Percentiles rank a stretch among this genome's conserved stretches.
phyloP scores from a whole-genome alignment of 2,113 vertebrate species.

The Ovis canadensis region DNA sequence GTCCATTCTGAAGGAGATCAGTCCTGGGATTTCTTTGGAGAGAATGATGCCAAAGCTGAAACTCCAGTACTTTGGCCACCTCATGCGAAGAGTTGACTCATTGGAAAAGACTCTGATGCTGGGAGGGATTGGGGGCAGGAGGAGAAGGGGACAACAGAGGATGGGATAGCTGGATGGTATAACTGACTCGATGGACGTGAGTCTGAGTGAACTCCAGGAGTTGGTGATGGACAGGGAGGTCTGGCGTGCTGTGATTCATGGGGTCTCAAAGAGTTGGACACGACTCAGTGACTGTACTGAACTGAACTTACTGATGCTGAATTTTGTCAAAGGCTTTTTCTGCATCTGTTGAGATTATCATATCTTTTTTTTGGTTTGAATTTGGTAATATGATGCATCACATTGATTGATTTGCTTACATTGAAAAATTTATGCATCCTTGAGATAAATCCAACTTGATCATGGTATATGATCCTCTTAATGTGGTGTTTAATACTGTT shows the following conservation, averaged over 20 bases:
- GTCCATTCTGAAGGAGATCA: no score
- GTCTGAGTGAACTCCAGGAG: rapidly evolving
- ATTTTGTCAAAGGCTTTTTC: background rate
- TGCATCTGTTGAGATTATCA: background rate
- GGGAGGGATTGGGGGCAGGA: no score
- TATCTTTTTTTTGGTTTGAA: background rate
- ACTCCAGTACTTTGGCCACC: no score
- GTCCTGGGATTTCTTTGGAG: no score
- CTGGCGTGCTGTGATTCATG: no score
- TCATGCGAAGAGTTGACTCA: no score
- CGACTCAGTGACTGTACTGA: rapidly evolving
- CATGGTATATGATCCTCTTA: background rate
- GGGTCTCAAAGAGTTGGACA: no score
- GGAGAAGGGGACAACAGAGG: no score
- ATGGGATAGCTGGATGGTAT: no score
- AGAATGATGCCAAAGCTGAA: no score
- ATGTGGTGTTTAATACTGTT: background rate
- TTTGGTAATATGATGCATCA: background rate
- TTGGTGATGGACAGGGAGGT: no score
- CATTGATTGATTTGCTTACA: background rate
- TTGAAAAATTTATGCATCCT: background rate
- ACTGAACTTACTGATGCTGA: background rate
- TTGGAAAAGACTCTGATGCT: no score
- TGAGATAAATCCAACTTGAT: background rate
- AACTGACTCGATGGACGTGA: rapidly evolving